Evolutionary conservation across 1,140 invertebrate species (phyloP).

Genomic region (Drosophila orena): DNA sequence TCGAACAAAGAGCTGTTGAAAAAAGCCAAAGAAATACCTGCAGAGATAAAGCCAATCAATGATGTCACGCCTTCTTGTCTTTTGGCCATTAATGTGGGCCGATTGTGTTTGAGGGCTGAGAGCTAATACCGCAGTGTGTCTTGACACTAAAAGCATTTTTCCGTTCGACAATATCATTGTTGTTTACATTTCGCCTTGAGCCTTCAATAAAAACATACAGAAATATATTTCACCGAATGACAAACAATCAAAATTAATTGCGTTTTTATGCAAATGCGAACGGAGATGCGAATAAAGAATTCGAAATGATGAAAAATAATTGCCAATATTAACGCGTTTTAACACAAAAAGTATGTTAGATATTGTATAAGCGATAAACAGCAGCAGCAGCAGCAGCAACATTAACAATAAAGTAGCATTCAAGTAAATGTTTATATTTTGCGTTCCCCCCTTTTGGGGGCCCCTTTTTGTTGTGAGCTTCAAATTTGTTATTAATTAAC

Average conservation of each 20-base stretch:
- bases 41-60: conserved; percentile 49
- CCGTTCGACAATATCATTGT: conserved; percentile 40
- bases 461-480: conserved; percentile 34
- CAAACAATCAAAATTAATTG: conserved; percentile 74
- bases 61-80: conserved; percentile 69
- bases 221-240: conserved; percentile 61
- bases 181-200: conserved; percentile 75
- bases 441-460: conserved; percentile 24
- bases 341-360: conserved; percentile 69
- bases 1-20: conserved; percentile 16
- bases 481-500: conserved; percentile 78
- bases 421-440: conserved; percentile 59
- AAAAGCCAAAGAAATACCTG: conserved; percentile 13
- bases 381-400: conserved; percentile 13
- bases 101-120: conserved; percentile 18
- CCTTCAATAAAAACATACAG: conserved; percentile 56
- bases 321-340: conserved; percentile 72
- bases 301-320: conserved; percentile 68
- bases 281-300: conserved; percentile 42
- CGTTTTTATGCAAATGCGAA: conserved; percentile 69
- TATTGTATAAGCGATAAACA: conserved; percentile 47
- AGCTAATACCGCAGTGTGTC: conserved; percentile 32
- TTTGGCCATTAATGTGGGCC: conserved; percentile 63
- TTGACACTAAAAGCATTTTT: conserved; percentile 73
- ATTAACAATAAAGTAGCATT: conserved; percentile 50